phyloP scores from a whole-genome alignment of 2,888 invertebrate genomes.

The Mesodorylaimus sp. region DNA sequence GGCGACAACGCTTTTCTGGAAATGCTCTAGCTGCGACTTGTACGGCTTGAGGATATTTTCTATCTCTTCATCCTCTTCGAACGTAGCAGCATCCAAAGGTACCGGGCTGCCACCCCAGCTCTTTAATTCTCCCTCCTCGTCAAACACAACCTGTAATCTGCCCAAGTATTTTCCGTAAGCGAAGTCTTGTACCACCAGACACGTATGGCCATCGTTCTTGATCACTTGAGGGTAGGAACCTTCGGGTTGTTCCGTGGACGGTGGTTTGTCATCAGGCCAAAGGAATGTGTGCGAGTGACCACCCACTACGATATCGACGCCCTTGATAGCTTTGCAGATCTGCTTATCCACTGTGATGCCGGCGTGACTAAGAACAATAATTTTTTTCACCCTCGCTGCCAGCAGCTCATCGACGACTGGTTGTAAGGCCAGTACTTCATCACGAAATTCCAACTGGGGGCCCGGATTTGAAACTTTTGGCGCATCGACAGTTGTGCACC shows the following conservation, averaged over 20 bases:
- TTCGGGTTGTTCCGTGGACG: constrained; percentile 6
- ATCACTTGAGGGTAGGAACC: constrained; percentile 10
- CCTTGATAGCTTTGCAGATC: constrained; percentile 55
- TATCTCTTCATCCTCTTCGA: constrained; percentile 4
- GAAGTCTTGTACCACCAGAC: constrained; percentile 59
- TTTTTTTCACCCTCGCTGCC: constrained; percentile 48
- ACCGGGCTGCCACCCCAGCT: constrained; percentile 54
- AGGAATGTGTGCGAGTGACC: constrained; percentile 79
- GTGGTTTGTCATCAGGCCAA: constrained; percentile 48
- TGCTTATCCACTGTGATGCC: constrained; percentile 56
- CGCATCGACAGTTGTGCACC: not conserved
- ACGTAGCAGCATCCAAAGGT: constrained; percentile 38
- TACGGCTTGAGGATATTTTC: constrained; percentile 1
- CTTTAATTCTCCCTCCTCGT: constrained; percentile 50
- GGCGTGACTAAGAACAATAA: constrained; percentile 73
- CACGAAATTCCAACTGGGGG: not conserved
- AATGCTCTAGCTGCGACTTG: not conserved
- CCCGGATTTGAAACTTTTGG: not conserved
- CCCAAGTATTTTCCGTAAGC: constrained; percentile 80
- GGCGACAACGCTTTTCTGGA: not conserved
- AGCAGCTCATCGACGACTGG: constrained; percentile 19
- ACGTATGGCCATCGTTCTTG: not conserved
- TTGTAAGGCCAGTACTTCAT: constrained; percentile 15
- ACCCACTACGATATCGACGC: constrained; percentile 67
- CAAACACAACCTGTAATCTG: constrained; percentile 49